Evolutionary conservation across 2,113 vertebrate species (phyloP).

Genomic region (Diadophis punctatus): DNA sequence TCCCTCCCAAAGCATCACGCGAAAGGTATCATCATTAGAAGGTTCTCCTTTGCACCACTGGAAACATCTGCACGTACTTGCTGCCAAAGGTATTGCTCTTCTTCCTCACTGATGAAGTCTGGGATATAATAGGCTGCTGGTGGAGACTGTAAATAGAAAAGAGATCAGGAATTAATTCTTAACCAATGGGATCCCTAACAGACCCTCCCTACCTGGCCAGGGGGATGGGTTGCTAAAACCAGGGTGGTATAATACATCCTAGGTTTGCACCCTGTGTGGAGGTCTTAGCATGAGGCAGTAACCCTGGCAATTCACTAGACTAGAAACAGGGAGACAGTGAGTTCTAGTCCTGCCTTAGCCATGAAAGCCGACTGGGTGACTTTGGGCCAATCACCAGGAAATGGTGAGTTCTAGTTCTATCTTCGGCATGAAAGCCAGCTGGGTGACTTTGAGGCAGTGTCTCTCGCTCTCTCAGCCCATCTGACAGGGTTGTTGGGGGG

Average conservation of each 20-base stretch:
- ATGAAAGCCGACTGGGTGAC: no score
- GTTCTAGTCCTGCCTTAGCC: background rate
- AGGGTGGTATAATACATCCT: background rate
- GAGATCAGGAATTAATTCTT: background rate
- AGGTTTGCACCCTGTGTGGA: background rate
- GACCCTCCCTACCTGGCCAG: background rate
- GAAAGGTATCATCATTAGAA: background rate
- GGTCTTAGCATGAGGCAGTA: no score
- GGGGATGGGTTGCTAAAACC: no score
- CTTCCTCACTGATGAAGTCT: conserved; percentile 79
- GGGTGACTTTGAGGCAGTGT: background rate
- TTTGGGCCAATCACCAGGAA: no score
- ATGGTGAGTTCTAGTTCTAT: no score
- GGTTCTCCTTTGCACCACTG: background rate
- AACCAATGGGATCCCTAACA: background rate
- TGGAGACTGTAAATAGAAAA: conserved; percentile 64
- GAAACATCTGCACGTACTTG: conserved; percentile 61
- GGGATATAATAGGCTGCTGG: conserved; percentile 82
- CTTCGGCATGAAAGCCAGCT: no score
- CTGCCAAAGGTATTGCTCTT: conserved; percentile 78
- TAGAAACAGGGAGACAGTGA: background rate
- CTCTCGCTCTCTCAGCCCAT: no score
- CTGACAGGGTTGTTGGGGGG: no score
- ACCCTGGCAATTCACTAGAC: background rate
- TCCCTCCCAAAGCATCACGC: background rate